Percentiles rank a stretch among this genome's conserved stretches.
phyloP scores from a whole-genome alignment of 2,113 vertebrate genomes.

The Oncorhynchus clarkii region DNA sequence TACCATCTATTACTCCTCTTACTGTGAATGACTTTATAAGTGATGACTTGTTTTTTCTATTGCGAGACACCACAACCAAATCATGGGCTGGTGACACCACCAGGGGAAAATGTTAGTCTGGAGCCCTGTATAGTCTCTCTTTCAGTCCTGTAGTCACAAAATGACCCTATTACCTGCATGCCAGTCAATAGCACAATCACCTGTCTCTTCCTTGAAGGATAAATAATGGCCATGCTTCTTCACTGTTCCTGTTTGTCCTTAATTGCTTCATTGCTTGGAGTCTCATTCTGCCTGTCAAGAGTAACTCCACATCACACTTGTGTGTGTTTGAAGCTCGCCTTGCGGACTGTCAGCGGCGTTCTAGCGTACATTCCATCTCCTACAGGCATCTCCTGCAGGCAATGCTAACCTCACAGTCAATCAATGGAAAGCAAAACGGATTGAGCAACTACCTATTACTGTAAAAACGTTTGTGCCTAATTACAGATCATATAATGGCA shows the following conservation, averaged over 20 bases:
- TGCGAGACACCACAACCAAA: no score
- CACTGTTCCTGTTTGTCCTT: neutral
- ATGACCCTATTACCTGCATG: neutral
- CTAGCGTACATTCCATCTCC: neutral
- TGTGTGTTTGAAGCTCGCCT: neutral
- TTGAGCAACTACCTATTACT: neutral
- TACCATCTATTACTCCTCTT: no score
- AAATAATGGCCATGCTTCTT: neutral
- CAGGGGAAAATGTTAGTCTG: no score
- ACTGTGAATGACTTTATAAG: no score
- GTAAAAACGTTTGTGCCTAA: neutral
- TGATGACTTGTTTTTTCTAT: no score
- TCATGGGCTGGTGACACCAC: no score
- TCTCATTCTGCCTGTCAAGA: conserved; percentile 2
- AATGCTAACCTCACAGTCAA: neutral
- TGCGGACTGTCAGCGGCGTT: neutral
- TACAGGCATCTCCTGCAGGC: neutral
- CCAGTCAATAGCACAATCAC: neutral
- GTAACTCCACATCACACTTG: neutral
- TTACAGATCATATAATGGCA: neutral
- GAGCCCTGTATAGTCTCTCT: neutral
- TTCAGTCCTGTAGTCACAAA: neutral
- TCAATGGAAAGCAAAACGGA: neutral
- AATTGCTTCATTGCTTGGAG: conserved; percentile 3
- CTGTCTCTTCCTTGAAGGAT: neutral